Base-by-base conservation (phyloP, 2,797 vertebrate species). In the Eleutherodactylus coqui region DNA sequence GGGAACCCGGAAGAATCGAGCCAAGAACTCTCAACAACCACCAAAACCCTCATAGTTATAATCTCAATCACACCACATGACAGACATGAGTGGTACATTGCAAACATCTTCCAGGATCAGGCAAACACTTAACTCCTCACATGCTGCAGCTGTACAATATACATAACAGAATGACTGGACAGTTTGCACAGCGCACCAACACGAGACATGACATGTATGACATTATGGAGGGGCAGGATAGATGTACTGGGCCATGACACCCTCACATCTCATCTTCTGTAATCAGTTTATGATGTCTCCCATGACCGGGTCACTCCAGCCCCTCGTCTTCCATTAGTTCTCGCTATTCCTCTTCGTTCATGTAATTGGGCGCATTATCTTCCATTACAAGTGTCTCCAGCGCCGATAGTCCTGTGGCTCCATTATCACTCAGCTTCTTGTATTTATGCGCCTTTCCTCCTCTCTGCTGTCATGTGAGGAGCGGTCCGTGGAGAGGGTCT, bases 361-460 rank as follows among this genome's bases (percentile, higher is more conserved):
- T 67, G 16, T 67, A 67, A 67, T 34, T 17, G 32, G 27, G 9
- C 21, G 24, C 49, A 53, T 77, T 77, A 77, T 32, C 34, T 55
- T 77, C 10, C 75, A 55, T 77, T 55, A 77, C 5, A 55, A 36
- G 49, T 38, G 17, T 19, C 8, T 47, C 78, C 13, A 29, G n/a
- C 9, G 51, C 55, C 45, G 19, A 43, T 27, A 79, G 27, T 62
- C n/a, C 34, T 79, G 32, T 27, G 41, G 4, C 10, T 58, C 27
- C 75, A 58, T 78, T 78, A 58, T 55, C 75, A 36, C 32, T 53
- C 49, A 51, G 21, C 17, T 38, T 53, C 11, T 53, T 77, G 17
- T 36, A 38, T 69, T 41, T 70, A 24, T 70, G 21, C 14, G 67
- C 24, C 19, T 70, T 55, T 55, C 38, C 14, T 11, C 55, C 3